Conservation (phyloP, 2,888 invertebrate genomes). For the Cryptophagus acutangulus region DNA sequence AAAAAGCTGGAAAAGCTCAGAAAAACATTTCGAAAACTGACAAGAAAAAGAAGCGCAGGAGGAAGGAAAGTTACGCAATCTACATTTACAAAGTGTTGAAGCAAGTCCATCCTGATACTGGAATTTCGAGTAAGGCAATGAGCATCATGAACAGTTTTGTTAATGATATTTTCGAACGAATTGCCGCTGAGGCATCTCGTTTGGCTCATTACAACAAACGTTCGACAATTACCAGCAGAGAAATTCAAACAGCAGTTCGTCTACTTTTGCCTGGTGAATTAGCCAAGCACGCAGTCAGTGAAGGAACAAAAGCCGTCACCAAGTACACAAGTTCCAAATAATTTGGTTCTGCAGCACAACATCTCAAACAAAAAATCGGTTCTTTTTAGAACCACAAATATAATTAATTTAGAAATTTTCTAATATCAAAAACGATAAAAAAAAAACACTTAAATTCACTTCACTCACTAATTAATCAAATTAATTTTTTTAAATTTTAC, state of each 20-base stretch:
- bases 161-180: conserved; percentile 67
- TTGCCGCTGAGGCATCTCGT: conserved; percentile 62
- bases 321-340: conserved; percentile 36
- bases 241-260: conserved; percentile 65
- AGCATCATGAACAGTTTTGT: conserved; percentile 72
- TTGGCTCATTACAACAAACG: conserved; percentile 60
- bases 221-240: conserved; percentile 62
- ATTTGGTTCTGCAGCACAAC: too few species aligned
- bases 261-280: conserved; percentile 67
- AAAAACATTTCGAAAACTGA: conserved; percentile 55
- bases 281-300: conserved; percentile 65
- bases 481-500: too few species aligned
- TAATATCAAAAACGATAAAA: too few species aligned
- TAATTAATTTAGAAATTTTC: too few species aligned
- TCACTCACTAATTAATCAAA: too few species aligned
- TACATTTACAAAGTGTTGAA: conserved; percentile 61
- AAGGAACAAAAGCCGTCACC: conserved; percentile 58
- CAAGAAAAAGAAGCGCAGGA: conserved; percentile 56
- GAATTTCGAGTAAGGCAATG: conserved; percentile 67
- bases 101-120: conserved; percentile 59
- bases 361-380: too few species aligned
- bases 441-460: too few species aligned
- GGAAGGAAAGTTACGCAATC: conserved; percentile 56
- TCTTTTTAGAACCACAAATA: too few species aligned
- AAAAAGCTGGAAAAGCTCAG: conserved; percentile 55